Conservation (phyloP, 2,113 vertebrate species). For the Nicator chloris region DNA sequence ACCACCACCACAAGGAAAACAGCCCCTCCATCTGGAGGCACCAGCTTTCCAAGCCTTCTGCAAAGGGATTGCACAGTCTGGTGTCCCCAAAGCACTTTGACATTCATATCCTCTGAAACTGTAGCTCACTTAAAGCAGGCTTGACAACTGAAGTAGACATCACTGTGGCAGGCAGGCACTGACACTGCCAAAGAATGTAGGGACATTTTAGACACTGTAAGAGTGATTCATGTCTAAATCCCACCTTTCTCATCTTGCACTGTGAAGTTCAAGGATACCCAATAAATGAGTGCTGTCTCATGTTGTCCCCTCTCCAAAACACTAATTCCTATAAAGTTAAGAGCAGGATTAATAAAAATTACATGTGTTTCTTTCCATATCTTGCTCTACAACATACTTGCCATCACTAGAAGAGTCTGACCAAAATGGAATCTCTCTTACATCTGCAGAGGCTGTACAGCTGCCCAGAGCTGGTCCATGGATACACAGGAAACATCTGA, state of each 20-base stretch:
- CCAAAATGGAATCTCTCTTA: not conserved
- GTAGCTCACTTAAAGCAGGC: not conserved
- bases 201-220: not conserved
- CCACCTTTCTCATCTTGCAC: not conserved
- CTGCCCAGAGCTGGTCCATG: not conserved
- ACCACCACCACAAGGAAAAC: not conserved
- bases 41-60: not conserved
- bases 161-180: not conserved
- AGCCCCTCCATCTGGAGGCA: not conserved
- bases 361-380: not conserved
- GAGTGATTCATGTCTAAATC: not conserved
- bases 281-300: not conserved
- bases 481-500: not conserved
- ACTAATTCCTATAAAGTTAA: not conserved
- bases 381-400: not conserved
- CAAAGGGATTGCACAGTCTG: rapidly evolving
- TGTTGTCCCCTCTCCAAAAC: not conserved
- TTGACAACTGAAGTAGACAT: not conserved
- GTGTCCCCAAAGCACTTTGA: not conserved
- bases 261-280: not conserved
- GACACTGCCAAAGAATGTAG: not conserved
- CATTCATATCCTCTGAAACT: not conserved
- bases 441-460: not conserved
- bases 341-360: not conserved
- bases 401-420: not conserved